Base-by-base conservation (phyloP, 2,888 invertebrate species). In the Drosophila infuscata region DNA sequence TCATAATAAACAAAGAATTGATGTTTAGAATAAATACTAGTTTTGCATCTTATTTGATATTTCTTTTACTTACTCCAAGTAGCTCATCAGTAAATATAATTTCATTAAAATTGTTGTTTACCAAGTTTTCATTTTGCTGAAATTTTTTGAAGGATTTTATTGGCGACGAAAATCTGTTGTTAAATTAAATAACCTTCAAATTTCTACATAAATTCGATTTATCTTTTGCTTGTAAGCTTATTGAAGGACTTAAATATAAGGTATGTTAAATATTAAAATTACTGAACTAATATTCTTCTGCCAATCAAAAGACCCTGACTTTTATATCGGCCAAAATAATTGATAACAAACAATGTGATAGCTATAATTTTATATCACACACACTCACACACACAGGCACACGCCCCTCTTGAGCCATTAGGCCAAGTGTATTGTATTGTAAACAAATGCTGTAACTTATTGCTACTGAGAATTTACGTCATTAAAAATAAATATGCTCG, bases 401-500 rank as follows among this genome's bases (percentile, higher is more conserved):
- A 33, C 76, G 49, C 76, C 64, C 43, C 60, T 36, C 30, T 33
- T 32, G 30, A 43, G 46, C 15, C 76, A 70, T 30, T 64, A 59
- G 33, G 72, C 57, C 52, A 52, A 64, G 61, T 76, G 70, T 66
- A 76, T 86, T 81, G 74, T 81, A 51, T 71, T 81, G 46, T 78
- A 71, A 71, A 77, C 70, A 75, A 85, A 74, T 52, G 60, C 67
- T 66, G 74, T 78, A 76, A 83, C 79, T 76, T 88, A 74, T 76
- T 82, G 86, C 74, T 73, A 77, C 80, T 82, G 78, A 76, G 88
- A 83, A 77, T 70, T 82, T 83, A 59, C 76, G 79, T 83, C 89
- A 90, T 88, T 88, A 90, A 89, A 88, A 90, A 87, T 78, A 83
- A 89, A 90, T 89, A 87, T 82, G 88, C 75, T 83, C 80, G 62